Conservation (phyloP, 2,797 vertebrate genomes). For the Sparus aurata region DNA sequence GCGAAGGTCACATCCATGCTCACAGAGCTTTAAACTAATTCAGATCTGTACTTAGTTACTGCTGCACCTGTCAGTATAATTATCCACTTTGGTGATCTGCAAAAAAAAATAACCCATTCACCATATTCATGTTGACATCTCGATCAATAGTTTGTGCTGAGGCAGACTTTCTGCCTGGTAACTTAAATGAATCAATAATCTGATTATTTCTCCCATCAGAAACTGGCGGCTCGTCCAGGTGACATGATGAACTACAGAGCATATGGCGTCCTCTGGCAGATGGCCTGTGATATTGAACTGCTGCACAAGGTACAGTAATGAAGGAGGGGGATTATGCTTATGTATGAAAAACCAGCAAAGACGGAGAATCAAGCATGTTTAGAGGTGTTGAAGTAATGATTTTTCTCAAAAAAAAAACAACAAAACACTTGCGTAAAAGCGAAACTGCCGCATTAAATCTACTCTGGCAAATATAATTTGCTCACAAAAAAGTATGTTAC, state of each 20-base stretch:
- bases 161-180: background rate
- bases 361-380: no score
- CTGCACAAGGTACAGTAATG: constrained; percentile 88
- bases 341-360: background rate
- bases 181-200: background rate
- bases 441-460: no score
- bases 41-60: background rate
- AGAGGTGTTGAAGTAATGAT: no score
- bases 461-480: no score
- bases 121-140: background rate
- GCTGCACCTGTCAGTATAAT: background rate
- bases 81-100: background rate
- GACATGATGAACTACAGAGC: constrained; percentile 85
- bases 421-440: no score
- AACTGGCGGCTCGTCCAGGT: constrained; percentile 84
- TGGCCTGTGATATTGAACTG: constrained; percentile 91
- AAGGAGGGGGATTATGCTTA: background rate
- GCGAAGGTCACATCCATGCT: background rate
- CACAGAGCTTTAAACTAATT: background rate
- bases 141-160: background rate
- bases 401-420: no score
- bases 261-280: constrained; percentile 89
- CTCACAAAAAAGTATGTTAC: no score
- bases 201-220: constrained; percentile 81
- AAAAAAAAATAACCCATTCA: background rate